Base-by-base conservation (phyloP, 1,140 invertebrate species). In the Eupeodes corollae region DNA sequence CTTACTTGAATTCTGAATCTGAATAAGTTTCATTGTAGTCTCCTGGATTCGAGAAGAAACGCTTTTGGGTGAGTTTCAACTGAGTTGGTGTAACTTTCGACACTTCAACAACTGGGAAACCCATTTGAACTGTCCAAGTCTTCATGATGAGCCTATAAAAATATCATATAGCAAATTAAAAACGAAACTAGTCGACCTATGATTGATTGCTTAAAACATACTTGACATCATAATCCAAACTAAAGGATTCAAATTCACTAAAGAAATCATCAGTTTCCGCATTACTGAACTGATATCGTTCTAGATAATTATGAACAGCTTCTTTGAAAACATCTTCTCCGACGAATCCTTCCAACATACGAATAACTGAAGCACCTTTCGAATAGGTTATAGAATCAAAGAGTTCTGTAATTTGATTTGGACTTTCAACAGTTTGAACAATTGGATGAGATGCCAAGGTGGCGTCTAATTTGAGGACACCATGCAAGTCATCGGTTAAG, bases 361-460 rank as follows among this genome's bases (percentile, higher is more conserved):
- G 74, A 35, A 97, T 76, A 14, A 97, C 70, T 16, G 88, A 83
- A 0, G 87, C 83, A 32, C 92, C 92, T 84, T 98, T 97, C 44
- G 80, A 82, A 61, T 97, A 97, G 1, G 91, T 91, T 54, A 97
- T 96, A 0, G 74, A 69, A 70, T 97, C 92, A 67, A 97, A 97
- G 46, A 94, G 84, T 48, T 88, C 84, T 0, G 85, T 91, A 35
- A 96, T 95, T 72, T 97, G 80, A 62, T 90, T 83, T 0, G 91
- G 88, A 58, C 86, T 86, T 34, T 73, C 73, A 15, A 94, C 89
- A 5, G 74, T 75, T 64, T 89, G 83, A 12, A 91, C 80, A 53
- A 94, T 91, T 0, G 90, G 85, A 73, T 93, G 90, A 8, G 89
- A 91, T 51, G 83, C 88, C 1, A 87, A 62, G 44, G 86, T 83